Base-by-base conservation (phyloP, 37 sponge, comb jelly and placozoan genomes). In the Diacarnus erythraeanus region DNA sequence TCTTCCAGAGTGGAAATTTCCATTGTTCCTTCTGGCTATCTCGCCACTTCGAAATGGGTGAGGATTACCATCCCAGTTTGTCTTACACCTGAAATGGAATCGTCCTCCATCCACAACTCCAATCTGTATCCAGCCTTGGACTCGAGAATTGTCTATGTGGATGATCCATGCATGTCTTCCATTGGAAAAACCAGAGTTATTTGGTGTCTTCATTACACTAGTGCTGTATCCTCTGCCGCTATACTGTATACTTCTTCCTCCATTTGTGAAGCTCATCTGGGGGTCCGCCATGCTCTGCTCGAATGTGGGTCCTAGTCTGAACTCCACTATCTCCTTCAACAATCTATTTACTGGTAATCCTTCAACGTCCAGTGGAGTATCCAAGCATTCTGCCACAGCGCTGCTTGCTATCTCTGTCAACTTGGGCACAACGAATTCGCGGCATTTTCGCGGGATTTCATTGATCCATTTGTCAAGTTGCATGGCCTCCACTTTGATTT, bases 121-220 rank as follows among this genome's bases (percentile, higher is more conserved):
- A 38, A 96, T 84, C 40, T 96, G 97, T 65, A 93, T 93, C 97
- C 97, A 96, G 22, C 97, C 93, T 40, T 80, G 91, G 29, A 91
- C 87, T 25, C 97, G 80, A 21, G 93, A 92, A 27, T 34, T 76
- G 64, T 96, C 97, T 21, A 96, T 77, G 71, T 89, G 77, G 1
- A 90, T 29, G 5, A 93, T 83, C 94, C 91, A 93, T 0, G 97
- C 90, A 51, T 87, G 87, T 34, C 97, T 78, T 0, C 93, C 97
- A 0, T 30, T 51, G 26, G 57, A 57, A 18, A 95, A 66, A 12
- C 94, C 96, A 35, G 71, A 47, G 22, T 76, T 79, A 33, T 80
- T 84, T 1, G 96, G 93, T 12, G 91, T 92, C 79, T 79, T 83
- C 77, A 96, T 76, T 0, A 84, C 71, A 23, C 86, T 90, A 0